Percentiles rank a stretch among this genome's conserved stretches.
phyloP scores from a whole-genome alignment of 1,140 invertebrate species.

The Drosophila kepulauana region DNA sequence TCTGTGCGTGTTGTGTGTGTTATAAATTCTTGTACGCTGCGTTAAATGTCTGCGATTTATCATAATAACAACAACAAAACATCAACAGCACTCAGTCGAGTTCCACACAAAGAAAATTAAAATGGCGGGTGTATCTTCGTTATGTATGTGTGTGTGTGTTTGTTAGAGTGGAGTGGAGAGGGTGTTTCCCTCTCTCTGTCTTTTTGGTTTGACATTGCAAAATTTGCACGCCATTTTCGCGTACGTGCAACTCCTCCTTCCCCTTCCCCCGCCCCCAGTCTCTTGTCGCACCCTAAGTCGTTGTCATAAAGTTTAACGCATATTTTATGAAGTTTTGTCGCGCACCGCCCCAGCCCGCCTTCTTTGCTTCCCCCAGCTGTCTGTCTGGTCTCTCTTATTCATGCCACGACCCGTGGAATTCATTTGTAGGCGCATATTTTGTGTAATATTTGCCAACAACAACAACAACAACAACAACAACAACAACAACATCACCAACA shows the following conservation, averaged over 20 bases:
- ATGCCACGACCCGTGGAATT: slow-evolving; percentile 34
- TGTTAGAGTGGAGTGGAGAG: background rate
- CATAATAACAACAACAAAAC: slow-evolving; percentile 60
- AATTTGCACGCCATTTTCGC: slow-evolving; percentile 61
- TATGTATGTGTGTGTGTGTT: background rate
- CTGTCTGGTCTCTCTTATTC: slow-evolving; percentile 13
- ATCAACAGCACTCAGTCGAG: slow-evolving; percentile 46
- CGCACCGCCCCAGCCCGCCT: background rate
- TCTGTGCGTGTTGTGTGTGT: slow-evolving; percentile 9
- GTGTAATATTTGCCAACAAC: slow-evolving; percentile 43
- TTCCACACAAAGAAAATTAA: slow-evolving; percentile 54
- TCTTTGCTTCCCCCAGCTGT: background rate
- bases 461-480: slow-evolving; percentile 15
- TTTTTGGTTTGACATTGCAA: slow-evolving; percentile 40
- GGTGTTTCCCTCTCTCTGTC: slow-evolving; percentile 1
- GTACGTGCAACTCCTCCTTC: slow-evolving; percentile 36
- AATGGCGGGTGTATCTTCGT: slow-evolving; percentile 34
- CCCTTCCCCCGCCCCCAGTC: background rate
- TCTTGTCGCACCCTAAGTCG: slow-evolving; percentile 20
- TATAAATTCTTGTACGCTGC: slow-evolving; percentile 57
- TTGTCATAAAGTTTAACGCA: slow-evolving; percentile 62
- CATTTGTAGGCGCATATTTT: slow-evolving; percentile 58
- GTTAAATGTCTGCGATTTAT: slow-evolving; percentile 62
- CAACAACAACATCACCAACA: slow-evolving; percentile 24
- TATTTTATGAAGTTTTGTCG: slow-evolving; percentile 58